phyloP scores from a whole-genome alignment of 2,113 vertebrate species.

The Nyctibius bracteatus region DNA sequence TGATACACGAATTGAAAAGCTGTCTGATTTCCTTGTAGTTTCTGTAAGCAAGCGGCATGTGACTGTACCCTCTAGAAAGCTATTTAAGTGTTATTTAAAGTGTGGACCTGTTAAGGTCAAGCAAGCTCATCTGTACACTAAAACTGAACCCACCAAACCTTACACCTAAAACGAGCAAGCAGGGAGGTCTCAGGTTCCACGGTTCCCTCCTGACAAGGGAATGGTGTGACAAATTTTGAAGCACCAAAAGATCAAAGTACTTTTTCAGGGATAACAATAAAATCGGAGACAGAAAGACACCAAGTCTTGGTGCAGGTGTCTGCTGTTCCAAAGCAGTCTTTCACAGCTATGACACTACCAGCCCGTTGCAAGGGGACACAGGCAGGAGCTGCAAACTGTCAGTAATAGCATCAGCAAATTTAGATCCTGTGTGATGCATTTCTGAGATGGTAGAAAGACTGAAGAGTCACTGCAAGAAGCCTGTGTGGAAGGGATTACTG shows the following conservation, averaged over 20 bases:
- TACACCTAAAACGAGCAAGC: neutral
- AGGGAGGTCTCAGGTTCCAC: neutral
- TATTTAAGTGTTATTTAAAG: slow-evolving; percentile 39
- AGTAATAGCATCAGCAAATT: neutral
- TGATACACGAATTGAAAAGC: slow-evolving; percentile 55
- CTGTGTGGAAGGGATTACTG: neutral
- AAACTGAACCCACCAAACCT: neutral
- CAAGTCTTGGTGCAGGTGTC: neutral
- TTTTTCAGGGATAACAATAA: neutral
- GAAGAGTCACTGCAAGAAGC: neutral
- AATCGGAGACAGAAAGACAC: neutral
- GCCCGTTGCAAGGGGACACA: accelerated
- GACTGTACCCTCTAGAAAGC: neutral
- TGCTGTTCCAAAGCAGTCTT: neutral
- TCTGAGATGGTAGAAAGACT: neutral
- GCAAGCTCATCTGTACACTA: slow-evolving; percentile 17
- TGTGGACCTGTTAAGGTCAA: slow-evolving; percentile 19
- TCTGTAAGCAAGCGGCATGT: neutral
- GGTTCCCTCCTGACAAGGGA: neutral
- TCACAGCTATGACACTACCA: neutral
- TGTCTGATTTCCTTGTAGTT: slow-evolving; percentile 62
- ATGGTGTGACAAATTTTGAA: neutral
- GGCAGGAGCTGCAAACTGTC: neutral
- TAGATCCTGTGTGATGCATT: neutral
- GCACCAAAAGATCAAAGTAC: neutral